Evolutionary conservation across 1,140 invertebrate species (phyloP).

Genomic region (Drosophila nigromelanica): DNA sequence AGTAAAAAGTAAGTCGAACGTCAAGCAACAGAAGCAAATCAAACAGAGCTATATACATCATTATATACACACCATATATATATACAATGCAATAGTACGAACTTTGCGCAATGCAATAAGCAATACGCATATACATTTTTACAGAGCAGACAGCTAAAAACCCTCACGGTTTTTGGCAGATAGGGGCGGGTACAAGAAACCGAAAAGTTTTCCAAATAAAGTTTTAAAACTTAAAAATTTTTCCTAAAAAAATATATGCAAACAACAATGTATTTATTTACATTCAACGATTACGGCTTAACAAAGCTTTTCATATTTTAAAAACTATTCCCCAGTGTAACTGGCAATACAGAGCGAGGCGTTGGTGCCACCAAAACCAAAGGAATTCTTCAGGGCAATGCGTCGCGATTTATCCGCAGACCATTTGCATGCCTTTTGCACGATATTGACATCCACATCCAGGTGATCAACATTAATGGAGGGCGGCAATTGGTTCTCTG

Average conservation of each 20-base stretch:
- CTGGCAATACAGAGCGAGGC: conserved; percentile 91
- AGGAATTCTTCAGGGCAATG: conserved; percentile 98
- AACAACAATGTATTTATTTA: conserved; percentile 59
- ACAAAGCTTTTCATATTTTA: conserved; percentile 7
- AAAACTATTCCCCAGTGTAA: conserved; percentile 28
- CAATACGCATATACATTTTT: conserved; percentile 72
- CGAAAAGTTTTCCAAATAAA: conserved; percentile 83
- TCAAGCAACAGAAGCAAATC: conserved; percentile 79
- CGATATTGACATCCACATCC: conserved; percentile 85
- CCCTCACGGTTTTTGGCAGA: conserved; percentile 36
- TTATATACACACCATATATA: conserved; percentile 31
- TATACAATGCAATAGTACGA: conserved; percentile 71
- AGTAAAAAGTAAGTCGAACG: conserved; percentile 44
- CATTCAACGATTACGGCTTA: conserved; percentile 27
- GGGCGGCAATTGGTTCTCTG: conserved; percentile 91
- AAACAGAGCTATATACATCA: conserved; percentile 79
- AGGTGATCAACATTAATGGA: conserved; percentile 94
- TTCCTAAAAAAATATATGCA: conserved; percentile 61
- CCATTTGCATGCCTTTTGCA: conserved; percentile 55
- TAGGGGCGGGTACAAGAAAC: conserved; percentile 48
- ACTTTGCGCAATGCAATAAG: conserved; percentile 53
- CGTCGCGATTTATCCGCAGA: conserved; percentile 72
- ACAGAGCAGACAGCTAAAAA: conserved; percentile 53
- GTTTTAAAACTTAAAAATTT: conserved; percentile 80
- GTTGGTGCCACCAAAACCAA: conserved; percentile 99